Evolutionary conservation across 2,797 vertebrate species (phyloP).

Genomic region (Glossophaga mutica): DNA sequence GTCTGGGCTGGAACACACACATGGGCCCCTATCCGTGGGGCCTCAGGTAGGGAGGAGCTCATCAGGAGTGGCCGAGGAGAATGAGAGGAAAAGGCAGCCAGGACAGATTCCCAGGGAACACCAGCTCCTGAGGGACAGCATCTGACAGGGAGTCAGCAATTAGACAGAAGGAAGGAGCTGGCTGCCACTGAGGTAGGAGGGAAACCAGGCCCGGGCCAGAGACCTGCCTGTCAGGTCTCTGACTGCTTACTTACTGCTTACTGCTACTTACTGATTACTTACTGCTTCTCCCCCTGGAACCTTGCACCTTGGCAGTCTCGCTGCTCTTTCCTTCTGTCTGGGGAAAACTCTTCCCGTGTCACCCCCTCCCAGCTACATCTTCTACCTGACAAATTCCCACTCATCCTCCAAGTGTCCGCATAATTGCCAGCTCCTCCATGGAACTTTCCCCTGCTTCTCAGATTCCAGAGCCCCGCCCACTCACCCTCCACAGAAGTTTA

Average conservation of each 20-base stretch:
- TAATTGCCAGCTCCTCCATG: not conserved
- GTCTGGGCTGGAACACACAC: not conserved
- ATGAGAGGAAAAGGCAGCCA: not conserved
- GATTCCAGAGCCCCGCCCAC: not conserved
- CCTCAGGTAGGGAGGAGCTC: not conserved
- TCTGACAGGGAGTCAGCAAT: not conserved
- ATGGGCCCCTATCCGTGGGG: not conserved
- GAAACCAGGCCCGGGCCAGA: not conserved
- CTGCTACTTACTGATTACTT: no score
- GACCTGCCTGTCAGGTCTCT: not conserved
- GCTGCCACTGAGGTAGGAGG: not conserved
- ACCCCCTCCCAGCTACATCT: not conserved
- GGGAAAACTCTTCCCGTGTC: not conserved
- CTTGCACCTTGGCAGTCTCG: not conserved
- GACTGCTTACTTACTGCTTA: not conserved
- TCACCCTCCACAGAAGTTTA: not conserved
- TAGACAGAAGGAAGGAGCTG: not conserved
- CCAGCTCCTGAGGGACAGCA: not conserved
- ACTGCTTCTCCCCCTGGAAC: not conserved
- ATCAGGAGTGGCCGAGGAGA: fast-evolving
- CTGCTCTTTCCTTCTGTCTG: not conserved
- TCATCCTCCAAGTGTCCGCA: not conserved
- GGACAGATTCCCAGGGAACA: not conserved
- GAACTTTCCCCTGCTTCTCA: not conserved
- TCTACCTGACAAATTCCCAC: not conserved